Conservation (phyloP, 64 coral and sea anemone genomes). For the Montipora cactus region DNA sequence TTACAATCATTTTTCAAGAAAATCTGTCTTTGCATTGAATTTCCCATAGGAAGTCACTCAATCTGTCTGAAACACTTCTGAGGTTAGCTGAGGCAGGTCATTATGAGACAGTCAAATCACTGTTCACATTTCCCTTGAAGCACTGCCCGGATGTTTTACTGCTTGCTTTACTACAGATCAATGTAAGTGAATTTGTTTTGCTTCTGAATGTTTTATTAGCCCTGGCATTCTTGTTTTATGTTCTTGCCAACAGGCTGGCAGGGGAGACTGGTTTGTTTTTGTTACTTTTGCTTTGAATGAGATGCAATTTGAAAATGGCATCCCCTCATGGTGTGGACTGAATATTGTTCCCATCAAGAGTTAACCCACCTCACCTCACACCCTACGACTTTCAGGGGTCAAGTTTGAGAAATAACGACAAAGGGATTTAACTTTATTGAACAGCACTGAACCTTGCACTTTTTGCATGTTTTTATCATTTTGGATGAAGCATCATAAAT, state of each 20-base stretch:
- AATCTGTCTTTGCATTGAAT: background rate
- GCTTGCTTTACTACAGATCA: slow-evolving; percentile 95
- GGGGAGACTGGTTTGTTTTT: too few relatives aligned
- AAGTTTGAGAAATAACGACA: too few relatives aligned
- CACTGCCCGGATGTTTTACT: slow-evolving; percentile 95
- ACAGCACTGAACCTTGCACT: too few relatives aligned
- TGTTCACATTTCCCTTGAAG: slow-evolving; percentile 90
- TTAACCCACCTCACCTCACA: background rate
- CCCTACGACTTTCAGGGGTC: too few relatives aligned
- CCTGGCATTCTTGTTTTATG: background rate
- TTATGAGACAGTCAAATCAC: slow-evolving; percentile 84
- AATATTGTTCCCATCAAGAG: too few relatives aligned
- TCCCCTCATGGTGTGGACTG: too few relatives aligned
- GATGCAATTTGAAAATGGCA: background rate
- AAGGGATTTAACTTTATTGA: too few relatives aligned
- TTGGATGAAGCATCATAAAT: too few relatives aligned
- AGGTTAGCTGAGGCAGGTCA: slow-evolving; percentile 92
- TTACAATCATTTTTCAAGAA: background rate
- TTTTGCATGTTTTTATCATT: too few relatives aligned
- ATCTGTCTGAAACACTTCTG: slow-evolving; percentile 86
- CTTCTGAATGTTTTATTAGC: too few relatives aligned
- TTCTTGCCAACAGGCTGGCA: too few relatives aligned
- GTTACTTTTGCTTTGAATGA: too few relatives aligned
- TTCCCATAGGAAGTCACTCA: slow-evolving; percentile 85
- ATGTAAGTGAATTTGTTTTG: slow-evolving; percentile 66